Base-by-base conservation (phyloP, 2,888 invertebrate genomes). In the Chrysolina haemoptera region DNA sequence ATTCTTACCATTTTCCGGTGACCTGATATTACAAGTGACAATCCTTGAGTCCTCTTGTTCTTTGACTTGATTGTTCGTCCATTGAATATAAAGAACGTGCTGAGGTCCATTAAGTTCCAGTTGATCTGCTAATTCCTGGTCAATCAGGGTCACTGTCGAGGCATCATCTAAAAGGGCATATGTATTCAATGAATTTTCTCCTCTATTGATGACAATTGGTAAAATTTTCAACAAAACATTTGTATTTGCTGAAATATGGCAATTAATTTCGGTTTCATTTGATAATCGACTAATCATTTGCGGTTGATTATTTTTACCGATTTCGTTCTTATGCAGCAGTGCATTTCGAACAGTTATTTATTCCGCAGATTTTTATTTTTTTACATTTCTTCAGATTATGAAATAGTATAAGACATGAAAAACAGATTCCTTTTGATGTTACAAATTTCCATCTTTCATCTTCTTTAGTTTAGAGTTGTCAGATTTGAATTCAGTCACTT, bases 161-260 rank as follows among this genome's bases (percentile, higher is more conserved):
- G 59, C 20, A 62, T 62, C 22, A 8, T 62, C 59, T 62, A 22
- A 22, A 62, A 62, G 59, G 20, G 22, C 59, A 22, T 62, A 22
- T 8, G 59, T 62, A 9, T 62, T 20, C 1, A 22, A 22, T 12
- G 43, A 43, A 22, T 62, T 62, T 8, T 20, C 6, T 4, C 8
- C 20, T 20, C 22, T 20, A 8, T 20, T 22, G 9, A 62, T 62
- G 1, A 62, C 12, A 14, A 62, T 12, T 1, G 59, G 22, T 6
- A 62, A 10, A 20, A 62, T 62, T 18, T 62, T 62, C 6, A 22
- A 22, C 22, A 62, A 27, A 12, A 62, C 59, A 62, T 62, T 18
- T 1, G 6, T 20, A 22, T 22, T 62, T 20, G 18, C 20, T 22
- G 59, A 22, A 20, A 62, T 62, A 62, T 62, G 59, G 27, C 59